Percentiles rank a stretch among this genome's conserved stretches.
Conservation (phyloP, 2,113 vertebrate genomes). For the Festucalex cinctus region DNA sequence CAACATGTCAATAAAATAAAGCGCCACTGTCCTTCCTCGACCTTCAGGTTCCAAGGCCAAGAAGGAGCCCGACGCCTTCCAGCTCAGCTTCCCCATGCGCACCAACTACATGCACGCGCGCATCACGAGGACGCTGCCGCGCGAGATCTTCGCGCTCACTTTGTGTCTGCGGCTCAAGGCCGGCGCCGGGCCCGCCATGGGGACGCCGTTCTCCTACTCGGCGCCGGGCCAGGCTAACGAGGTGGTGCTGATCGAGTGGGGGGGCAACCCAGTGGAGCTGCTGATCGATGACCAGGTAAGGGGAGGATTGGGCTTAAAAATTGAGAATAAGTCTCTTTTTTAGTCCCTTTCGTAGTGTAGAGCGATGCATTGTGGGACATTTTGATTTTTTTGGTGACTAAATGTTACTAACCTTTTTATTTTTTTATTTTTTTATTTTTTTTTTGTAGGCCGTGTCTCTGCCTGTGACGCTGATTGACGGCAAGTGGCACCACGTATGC, state of each 20-base stretch:
- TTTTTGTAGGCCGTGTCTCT: conserved; percentile 66
- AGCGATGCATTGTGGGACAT: too few species aligned
- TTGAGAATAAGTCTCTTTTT: too few species aligned
- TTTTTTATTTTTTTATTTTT: background rate
- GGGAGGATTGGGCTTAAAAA: too few species aligned
- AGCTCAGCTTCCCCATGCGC: conserved; percentile 76
- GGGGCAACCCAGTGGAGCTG: conserved; percentile 74
- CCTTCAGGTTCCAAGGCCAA: conserved; percentile 57
- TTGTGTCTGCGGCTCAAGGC: conserved; percentile 76
- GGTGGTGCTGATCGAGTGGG: conserved; percentile 79
- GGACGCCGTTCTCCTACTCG: conserved; percentile 78
- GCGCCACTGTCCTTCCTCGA: background rate
- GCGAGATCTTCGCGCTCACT: conserved; percentile 76
- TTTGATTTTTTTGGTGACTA: background rate
- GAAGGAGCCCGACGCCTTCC: conserved; percentile 57
- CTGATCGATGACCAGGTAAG: conserved; percentile 76
- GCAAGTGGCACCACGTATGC: conserved; percentile 80
- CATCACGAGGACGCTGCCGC: conserved; percentile 68
- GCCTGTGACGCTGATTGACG: conserved; percentile 74
- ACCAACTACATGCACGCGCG: conserved; percentile 77
- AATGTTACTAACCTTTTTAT: background rate
- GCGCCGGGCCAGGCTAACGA: conserved; percentile 76
- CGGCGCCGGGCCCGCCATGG: conserved; percentile 54
- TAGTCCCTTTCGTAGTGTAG: too few species aligned
- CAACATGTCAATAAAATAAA: background rate